Evolutionary conservation across 2,113 vertebrate species (phyloP), one percentile per base, ranked within the genome.

Genomic region (Prietella phreatophila): DNA sequence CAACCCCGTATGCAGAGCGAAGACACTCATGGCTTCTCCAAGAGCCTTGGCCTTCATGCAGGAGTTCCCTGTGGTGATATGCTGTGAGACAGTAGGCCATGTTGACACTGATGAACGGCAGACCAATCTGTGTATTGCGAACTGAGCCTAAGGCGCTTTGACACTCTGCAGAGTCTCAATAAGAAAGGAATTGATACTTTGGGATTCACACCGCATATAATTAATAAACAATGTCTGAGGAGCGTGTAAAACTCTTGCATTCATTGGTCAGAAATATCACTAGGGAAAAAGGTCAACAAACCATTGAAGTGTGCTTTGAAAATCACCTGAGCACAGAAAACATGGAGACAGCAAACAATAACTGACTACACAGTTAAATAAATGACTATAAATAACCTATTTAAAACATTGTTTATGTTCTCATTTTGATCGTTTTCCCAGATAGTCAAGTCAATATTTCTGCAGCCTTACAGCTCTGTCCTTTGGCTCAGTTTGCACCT

Each of bases 11-110:
- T 91, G 92, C 92, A 92, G 90, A 90, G 88, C 87, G 87, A 88
- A 91, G 84, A 91, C 91, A 91, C 92, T 93, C 92, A 92, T 90
- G 91, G 93, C 92, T 94, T 90, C 89, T 91, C 90, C 92, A 91
- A 94, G 91, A 92, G 92, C 90, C 91, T 91, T 93, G 93, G 92
- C 93, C 92, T 90, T 91, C 55, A 20, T 79, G 76, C 76, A 83
- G 78, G 69, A 73, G 33, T 53, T 87, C 87, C 63, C 84, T 19
- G 33, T 33, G 76, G 39, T 78, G 63, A 81, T 36, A 82, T 86
- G 61, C 33, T 79, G 30, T 87, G 86, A 58, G 55, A 82, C 65
- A 39, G 19, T 15, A 3, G 56, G 15, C 5, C n/a, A 39, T 47
- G 61, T 84, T 85, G 56, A 75, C 61, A 55, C 50, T n/a, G 20